Base-by-base conservation (phyloP, 2,113 vertebrate species). In the Chloebia gouldiae region DNA sequence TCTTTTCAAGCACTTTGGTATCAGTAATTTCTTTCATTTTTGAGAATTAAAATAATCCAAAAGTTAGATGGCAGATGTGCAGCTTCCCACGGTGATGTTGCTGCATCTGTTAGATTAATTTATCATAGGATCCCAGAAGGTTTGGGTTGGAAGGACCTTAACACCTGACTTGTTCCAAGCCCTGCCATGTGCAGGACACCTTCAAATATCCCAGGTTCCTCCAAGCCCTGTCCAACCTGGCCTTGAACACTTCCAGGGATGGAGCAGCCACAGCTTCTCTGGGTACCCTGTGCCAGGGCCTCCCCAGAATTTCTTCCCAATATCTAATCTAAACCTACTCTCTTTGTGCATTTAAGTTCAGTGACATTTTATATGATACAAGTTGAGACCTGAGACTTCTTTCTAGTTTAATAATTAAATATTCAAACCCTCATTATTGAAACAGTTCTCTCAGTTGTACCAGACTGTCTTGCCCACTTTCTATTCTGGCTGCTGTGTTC, bases 21-120 rank as follows among this genome's bases (percentile, higher is more conserved):
- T 65, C 61, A 59, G 25, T 27, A 49, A 47, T 90, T 76, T 91
- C 31, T 44, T 14, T 76, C 31, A 25, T 57, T 37, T 51, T 10
- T 44, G 69, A 45, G 31, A 83, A 18, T 44, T 51, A 27, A 60
- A 59, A 59, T 37, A 65, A 33, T 30, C 24, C 73, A 11, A 16
- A 61, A 60, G 7, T 30, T 33, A 18, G 28, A 20, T 82, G 54
- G 24, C 30, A 39, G 35, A 53, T 25, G 19, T 21, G 9, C 37
- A 6, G 2, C 66, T 87, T 79, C 57, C 30, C 37, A 4, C 1
- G 7, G 28, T 35, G 35, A 18, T 0, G 0, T 18, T 2, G 1
- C 30, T 49, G 42, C 44, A 49, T 77, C 35, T 61, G 47, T 16
- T 15, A 45, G 16, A 19, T 25, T 17, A 72, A 45, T 53, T 15